A percentile compares a stretch with the other conserved stretches of the same genome.
phyloP scores from a whole-genome alignment of 2,797 vertebrate genomes.

The Yasuhikotakia modesta region DNA sequence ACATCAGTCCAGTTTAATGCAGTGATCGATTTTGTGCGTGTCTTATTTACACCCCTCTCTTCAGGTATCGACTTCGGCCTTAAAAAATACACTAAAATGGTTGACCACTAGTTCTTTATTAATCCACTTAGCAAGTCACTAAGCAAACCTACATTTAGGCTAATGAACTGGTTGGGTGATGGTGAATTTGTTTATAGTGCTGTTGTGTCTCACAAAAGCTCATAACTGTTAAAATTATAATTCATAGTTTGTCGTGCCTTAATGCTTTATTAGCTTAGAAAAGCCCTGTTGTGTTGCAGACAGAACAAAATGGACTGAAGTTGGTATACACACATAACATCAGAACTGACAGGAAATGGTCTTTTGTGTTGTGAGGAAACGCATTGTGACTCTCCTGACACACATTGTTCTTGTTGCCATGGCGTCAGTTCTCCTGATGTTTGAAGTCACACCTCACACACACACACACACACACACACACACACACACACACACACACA shows the following conservation, averaged over 20 bases:
- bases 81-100: background rate
- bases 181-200: background rate
- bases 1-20: background rate
- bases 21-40: background rate
- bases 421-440: slow-evolving; percentile 34
- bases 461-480: too few species aligned
- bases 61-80: background rate
- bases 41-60: background rate
- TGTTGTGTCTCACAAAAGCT: background rate
- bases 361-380: slow-evolving; percentile 56
- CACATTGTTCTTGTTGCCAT: slow-evolving; percentile 59
- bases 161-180: background rate
- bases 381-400: slow-evolving; percentile 55
- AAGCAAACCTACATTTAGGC: background rate
- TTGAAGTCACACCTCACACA: slow-evolving; percentile 36
- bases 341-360: slow-evolving; percentile 49
- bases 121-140: too few species aligned
- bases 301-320: slow-evolving; percentile 2
- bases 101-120: too few species aligned
- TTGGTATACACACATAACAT: slow-evolving; percentile 32
- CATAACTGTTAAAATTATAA: slow-evolving; percentile 1
- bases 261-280: background rate
- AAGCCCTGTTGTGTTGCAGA: slow-evolving; percentile 3
- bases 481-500: too few species aligned
- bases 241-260: background rate